phyloP scores from a whole-genome alignment of 2,888 invertebrate species.

The Calameuta filiformis region DNA sequence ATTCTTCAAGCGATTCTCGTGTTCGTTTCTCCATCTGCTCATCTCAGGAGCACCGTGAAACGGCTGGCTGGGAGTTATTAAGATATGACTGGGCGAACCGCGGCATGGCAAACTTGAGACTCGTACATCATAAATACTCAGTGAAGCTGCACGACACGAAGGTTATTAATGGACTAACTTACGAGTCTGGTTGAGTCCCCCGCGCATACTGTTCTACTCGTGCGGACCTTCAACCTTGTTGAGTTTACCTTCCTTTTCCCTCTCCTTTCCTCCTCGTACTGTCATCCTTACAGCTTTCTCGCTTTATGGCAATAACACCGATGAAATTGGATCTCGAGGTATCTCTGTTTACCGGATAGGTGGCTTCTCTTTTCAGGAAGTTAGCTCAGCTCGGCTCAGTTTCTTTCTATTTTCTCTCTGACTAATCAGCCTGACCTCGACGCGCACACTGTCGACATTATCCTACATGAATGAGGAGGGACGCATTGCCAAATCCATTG shows the following conservation, averaged over 20 bases:
- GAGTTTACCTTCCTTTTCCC: not conserved
- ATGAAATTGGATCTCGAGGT: not conserved
- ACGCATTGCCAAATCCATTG: not conserved
- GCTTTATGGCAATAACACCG: not conserved
- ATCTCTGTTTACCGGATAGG: not conserved
- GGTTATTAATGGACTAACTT: conserved; percentile 6
- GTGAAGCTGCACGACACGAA: conserved; percentile 6
- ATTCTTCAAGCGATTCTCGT: not conserved
- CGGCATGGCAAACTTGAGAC: conserved; percentile 4
- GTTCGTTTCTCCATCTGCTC: not conserved
- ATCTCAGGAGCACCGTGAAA: not conserved
- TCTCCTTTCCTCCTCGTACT: not conserved
- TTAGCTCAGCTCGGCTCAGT: not conserved
- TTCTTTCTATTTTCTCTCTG: not conserved
- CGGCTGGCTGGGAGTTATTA: not conserved
- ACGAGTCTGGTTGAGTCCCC: not conserved
- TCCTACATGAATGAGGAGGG: not conserved
- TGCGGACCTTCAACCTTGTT: not conserved
- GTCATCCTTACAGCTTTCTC: not conserved
- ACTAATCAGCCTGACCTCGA: not conserved
- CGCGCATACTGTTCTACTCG: not conserved
- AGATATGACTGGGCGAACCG: conserved; percentile 2
- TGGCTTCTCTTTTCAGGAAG: not conserved
- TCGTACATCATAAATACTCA: conserved; percentile 6
- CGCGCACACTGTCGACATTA: not conserved